Conservation (phyloP, 2,888 invertebrate species). For the Lochmaea capreae region DNA sequence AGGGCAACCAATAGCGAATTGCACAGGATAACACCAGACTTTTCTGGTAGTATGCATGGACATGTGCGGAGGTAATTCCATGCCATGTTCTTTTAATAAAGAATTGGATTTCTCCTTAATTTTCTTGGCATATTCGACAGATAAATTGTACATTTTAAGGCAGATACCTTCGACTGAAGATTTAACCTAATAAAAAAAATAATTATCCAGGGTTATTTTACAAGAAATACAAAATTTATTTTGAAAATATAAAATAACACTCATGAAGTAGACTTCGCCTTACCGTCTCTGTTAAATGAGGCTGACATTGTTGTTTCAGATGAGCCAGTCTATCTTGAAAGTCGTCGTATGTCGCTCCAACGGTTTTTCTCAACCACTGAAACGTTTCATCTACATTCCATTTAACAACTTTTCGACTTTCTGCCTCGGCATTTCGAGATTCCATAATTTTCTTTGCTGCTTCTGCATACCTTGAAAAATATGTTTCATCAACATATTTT, state of each 20-base stretch:
- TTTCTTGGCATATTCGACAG: conserved; percentile 92
- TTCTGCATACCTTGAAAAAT: conserved; percentile 79
- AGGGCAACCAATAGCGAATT: conserved; percentile 88
- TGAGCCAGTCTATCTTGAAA: conserved; percentile 91
- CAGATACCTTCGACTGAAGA: conserved; percentile 96
- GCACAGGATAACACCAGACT: conserved; percentile 96
- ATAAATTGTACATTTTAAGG: conserved; percentile 90
- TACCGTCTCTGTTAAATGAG: conserved; percentile 92
- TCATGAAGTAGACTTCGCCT: conserved; percentile 28
- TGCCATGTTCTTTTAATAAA: conserved; percentile 88
- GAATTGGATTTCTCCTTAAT: conserved; percentile 88
- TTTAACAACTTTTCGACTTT: conserved; percentile 96
- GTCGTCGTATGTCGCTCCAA: conserved; percentile 94
- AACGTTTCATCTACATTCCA: conserved; percentile 99
- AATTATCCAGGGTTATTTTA: not conserved
- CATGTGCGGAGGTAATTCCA: conserved; percentile 69
- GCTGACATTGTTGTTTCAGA: conserved; percentile 94
- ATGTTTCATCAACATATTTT: not conserved
- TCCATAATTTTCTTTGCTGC: conserved; percentile 98
- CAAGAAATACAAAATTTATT: not conserved
- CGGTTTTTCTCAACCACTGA: conserved; percentile 92
- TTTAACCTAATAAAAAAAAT: conserved; percentile 69
- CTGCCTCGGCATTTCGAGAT: conserved; percentile 90
- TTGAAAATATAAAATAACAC: too few species aligned
- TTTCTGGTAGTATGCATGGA: conserved; percentile 83